Evolutionary conservation across 2,113 vertebrate species (phyloP).

Genomic region (Oreochromis aureus): DNA sequence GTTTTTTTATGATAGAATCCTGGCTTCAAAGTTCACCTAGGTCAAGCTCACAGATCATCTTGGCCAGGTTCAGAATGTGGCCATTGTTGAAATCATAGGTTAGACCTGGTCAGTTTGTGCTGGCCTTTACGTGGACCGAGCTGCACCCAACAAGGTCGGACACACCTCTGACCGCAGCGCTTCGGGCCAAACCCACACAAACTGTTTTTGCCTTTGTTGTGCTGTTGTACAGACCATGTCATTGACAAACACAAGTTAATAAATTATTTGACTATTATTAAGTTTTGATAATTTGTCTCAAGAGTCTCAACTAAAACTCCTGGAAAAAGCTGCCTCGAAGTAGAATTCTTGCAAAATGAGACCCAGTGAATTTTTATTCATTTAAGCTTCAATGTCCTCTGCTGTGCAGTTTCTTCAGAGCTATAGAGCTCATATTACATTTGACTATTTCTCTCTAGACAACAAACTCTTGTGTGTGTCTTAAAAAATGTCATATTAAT

Average conservation of each 20-base stretch:
- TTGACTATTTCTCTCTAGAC: not conserved
- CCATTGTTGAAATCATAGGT: slow-evolving; percentile 46
- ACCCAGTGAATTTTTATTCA: not conserved
- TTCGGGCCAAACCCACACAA: not conserved
- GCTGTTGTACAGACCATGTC: not conserved
- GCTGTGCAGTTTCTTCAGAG: not conserved
- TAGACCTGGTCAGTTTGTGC: slow-evolving; percentile 24
- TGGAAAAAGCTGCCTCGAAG: not conserved
- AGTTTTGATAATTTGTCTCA: not conserved
- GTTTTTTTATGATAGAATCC: not conserved
- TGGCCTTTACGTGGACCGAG: slow-evolving; percentile 9
- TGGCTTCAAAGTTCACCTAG: slow-evolving; percentile 6
- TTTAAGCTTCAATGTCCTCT: fast-evolving
- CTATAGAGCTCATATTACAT: not conserved
- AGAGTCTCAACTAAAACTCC: not conserved
- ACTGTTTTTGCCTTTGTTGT: not conserved
- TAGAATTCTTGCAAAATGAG: not conserved
- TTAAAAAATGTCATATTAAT: not conserved
- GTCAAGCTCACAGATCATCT: slow-evolving; percentile 27
- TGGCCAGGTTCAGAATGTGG: slow-evolving; percentile 34
- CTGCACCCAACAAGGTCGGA: slow-evolving; percentile 3
- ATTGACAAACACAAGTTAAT: not conserved
- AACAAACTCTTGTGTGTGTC: not conserved
- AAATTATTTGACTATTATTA: not conserved
- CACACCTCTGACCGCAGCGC: slow-evolving; percentile 31